Evolutionary conservation across 2,797 vertebrate species (phyloP).

Genomic region (Hybognathus amarus): DNA sequence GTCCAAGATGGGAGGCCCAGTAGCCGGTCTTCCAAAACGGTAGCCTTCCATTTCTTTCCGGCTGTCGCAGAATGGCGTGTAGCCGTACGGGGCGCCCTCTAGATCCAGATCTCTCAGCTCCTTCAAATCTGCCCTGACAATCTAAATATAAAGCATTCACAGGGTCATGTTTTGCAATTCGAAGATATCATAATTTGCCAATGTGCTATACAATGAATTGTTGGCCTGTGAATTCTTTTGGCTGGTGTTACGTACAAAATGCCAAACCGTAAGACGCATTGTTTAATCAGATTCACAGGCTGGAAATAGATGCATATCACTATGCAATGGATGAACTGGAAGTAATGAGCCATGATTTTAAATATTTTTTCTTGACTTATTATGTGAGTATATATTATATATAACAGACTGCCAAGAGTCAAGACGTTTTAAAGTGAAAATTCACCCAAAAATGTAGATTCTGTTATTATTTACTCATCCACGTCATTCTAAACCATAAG

Average conservation of each 20-base stretch:
- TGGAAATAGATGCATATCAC: neutral
- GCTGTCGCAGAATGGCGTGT: conserved; percentile 95
- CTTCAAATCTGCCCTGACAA: conserved; percentile 92
- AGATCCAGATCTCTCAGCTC: conserved; percentile 89
- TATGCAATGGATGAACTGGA: neutral
- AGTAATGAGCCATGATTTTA: neutral
- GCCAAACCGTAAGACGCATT: neutral
- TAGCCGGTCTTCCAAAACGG: conserved; percentile 96
- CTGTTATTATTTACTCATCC: neutral
- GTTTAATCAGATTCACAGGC: neutral
- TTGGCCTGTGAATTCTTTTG: neutral
- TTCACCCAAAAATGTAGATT: neutral
- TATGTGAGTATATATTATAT: neutral
- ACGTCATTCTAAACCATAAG: neutral
- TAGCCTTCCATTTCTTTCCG: conserved; percentile 95
- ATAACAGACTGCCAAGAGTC: neutral
- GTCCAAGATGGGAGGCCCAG: conserved; percentile 92
- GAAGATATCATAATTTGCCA: neutral
- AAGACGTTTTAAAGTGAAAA: neutral
- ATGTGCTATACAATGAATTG: neutral
- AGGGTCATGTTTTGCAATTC: neutral
- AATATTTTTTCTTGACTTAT: too few species aligned
- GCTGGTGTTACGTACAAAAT: neutral
- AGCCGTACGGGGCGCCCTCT: conserved; percentile 92
- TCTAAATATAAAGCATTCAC: conserved; percentile 71